These are phyloP conservation scores for Coturnix japonica DNA, from an alignment of 2,113 vertebrate species.

Conservation along the genomic window DNA sequence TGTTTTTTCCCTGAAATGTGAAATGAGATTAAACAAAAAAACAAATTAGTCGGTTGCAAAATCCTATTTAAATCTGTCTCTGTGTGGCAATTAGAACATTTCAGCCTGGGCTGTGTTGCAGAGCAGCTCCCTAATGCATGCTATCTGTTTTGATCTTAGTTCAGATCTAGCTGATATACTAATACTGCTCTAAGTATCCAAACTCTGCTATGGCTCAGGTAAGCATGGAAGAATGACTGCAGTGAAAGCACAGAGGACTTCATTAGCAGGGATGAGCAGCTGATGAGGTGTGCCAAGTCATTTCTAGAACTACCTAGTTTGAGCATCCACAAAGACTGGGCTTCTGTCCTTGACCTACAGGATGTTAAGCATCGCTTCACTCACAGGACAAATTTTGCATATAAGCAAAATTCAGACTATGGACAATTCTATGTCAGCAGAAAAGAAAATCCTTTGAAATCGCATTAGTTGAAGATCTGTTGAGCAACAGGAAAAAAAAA, in stretches of 20 bases:
- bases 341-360: constrained; percentile 10
- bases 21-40: neutral
- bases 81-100: neutral
- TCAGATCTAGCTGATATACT: neutral
- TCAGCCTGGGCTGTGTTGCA: neutral
- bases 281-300: constrained; percentile 35
- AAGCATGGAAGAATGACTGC: neutral
- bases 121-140: neutral
- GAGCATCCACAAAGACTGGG: neutral
- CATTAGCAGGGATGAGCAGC: neutral
- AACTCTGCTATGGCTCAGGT: neutral
- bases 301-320: neutral
- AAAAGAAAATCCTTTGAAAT: neutral
- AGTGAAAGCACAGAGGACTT: neutral
- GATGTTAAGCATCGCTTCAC: constrained; percentile 35
- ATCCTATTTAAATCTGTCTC: constrained; percentile 3
- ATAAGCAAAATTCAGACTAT: neutral
- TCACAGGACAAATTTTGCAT: neutral
- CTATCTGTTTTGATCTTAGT: neutral
- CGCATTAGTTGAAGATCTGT: constrained; percentile 22
- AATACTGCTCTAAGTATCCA: neutral
- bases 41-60: neutral
- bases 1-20: neutral
- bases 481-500: constrained; percentile 3
- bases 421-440: neutral